Base-by-base conservation (phyloP, 2,888 invertebrate genomes). In the Andrena fulva region DNA sequence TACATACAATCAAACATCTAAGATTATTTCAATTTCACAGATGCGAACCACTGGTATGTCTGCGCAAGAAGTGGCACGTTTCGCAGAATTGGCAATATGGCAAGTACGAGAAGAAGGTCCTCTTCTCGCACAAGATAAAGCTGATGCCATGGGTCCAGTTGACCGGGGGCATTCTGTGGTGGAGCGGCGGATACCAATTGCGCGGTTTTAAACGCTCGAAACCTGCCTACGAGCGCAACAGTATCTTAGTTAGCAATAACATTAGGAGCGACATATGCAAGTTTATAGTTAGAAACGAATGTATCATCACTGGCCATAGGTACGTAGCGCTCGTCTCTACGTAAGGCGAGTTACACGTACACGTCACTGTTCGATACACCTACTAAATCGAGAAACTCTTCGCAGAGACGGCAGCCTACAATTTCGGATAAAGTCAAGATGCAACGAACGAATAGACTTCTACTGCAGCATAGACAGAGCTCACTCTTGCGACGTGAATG, bases 51-150 rank as follows among this genome's bases (percentile, higher is more conserved):
- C 80, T 93, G 82, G 48, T 94, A 89, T 87, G 93, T 89, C 67
- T 91, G 89, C 85, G 93, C 85, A 91, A 92, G 91, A 91, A 94
- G 90, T 91, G 94, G 93, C 91, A 94, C 50, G 93, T 95, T 63
- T 94, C 94, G 0, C 90, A 93, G n/a, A 96, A 96, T 88, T 96
- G 96, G 96, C 89, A 94, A n/a, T 93, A 92, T 64, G 96, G 96
- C 1, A 92, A 92, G 67, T 96, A 95, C 87, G 90, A 92, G 16
- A 95, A 95, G 82, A 93, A 92, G 42, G 90, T 94, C 16, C 92
- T 95, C 59, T 94, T 95, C 73, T 94, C 94, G 63, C 94, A 94
- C 67, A 90, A 90, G 5, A 92, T 91, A 60, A 95, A 95, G 91
- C 94, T 94, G 82, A 94, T 95, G 90, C 95, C 96, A 59, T 95